Evolutionary conservation across 2,888 invertebrate genomes (phyloP).

Genomic region (Himalopsyche japonica): DNA sequence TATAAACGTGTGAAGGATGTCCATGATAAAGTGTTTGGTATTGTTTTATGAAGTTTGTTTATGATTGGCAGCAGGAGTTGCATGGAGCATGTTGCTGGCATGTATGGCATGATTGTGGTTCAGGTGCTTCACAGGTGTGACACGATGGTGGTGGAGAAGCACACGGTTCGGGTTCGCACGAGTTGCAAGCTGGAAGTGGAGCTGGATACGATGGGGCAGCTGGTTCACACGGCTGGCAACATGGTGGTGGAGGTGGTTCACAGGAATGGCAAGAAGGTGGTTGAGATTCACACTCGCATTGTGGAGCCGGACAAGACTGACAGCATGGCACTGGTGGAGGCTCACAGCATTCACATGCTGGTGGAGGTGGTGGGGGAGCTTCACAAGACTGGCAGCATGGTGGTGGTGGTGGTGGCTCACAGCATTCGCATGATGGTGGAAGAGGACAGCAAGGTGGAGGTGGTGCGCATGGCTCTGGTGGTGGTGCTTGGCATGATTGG

Average conservation of each 20-base stretch:
- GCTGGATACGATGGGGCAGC: not conserved
- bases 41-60: no score
- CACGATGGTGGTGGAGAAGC: no score
- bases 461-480: not conserved
- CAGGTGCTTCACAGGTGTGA: no score
- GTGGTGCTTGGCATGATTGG: not conserved
- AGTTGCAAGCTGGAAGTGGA: not conserved
- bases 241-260: not conserved
- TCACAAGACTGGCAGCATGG: not conserved
- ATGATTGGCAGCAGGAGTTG: not conserved
- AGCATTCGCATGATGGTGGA: not conserved
- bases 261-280: not conserved
- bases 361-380: not conserved
- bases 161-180: not conserved
- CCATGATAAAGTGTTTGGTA: no score
- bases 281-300: not conserved
- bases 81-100: not conserved
- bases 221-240: not conserved
- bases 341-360: not conserved
- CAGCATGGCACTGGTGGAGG: not conserved
- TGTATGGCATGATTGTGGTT: no score
- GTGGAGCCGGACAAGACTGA: not conserved
- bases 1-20: no score
- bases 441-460: not conserved
- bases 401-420: not conserved